Evolutionary conservation across 2,797 vertebrate genomes (phyloP).

Genomic region (Thripadectes ignobilis): DNA sequence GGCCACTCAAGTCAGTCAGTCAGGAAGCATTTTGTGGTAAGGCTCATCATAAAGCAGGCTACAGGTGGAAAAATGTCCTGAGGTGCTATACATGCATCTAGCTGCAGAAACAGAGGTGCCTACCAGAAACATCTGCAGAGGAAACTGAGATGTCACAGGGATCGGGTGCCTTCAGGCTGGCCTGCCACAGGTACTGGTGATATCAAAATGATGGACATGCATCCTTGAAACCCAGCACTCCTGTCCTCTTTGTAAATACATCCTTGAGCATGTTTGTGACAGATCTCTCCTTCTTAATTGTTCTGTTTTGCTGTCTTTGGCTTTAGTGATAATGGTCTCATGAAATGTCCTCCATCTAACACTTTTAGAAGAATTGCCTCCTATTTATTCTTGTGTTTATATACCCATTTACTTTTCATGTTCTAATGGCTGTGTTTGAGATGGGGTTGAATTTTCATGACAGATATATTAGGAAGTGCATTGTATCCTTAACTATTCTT

Average conservation of each 20-base stretch:
- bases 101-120: neutral
- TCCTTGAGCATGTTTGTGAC: neutral
- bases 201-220: neutral
- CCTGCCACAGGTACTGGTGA: neutral
- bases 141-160: neutral
- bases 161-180: neutral
- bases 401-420: neutral
- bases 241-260: neutral
- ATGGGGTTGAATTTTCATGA: neutral
- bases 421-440: conserved; percentile 12
- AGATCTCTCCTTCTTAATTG: neutral
- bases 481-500: conserved; percentile 1
- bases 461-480: neutral
- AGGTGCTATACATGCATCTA: neutral
- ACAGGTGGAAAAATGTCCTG: neutral
- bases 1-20: neutral
- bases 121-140: neutral
- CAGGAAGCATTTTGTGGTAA: neutral
- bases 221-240: neutral
- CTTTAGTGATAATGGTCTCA: neutral
- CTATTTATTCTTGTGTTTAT: neutral
- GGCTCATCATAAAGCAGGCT: neutral
- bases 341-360: neutral
- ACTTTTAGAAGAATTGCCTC: neutral
- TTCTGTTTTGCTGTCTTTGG: neutral